Conservation (phyloP, 2,113 vertebrate genomes). For the Brachirus orientalis region DNA sequence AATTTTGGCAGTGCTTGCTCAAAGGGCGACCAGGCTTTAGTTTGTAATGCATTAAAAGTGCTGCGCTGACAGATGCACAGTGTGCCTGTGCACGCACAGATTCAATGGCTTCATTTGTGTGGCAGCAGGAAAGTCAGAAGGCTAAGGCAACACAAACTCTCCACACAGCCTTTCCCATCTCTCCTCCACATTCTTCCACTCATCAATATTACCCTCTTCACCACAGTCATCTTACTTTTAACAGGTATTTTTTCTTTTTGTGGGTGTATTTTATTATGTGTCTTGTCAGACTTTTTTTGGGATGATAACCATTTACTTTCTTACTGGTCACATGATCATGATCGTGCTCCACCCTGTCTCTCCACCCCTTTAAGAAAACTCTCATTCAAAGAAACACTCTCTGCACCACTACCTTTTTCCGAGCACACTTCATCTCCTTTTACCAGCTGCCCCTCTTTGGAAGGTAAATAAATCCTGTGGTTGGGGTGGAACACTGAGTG, state of each 20-base stretch:
- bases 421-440: conserved; percentile 47
- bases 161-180: conserved; percentile 32
- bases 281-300: background rate
- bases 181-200: conserved; percentile 31
- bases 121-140: conserved; percentile 3
- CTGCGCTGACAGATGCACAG: conserved; percentile 38
- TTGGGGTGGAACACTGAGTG: conserved; percentile 65
- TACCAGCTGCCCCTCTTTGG: conserved; percentile 40
- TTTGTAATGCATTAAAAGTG: conserved; percentile 14
- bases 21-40: conserved; percentile 6
- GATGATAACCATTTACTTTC: conserved; percentile 16
- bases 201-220: conserved; percentile 6
- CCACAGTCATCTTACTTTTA: too few species aligned
- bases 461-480: conserved; percentile 77
- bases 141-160: conserved; percentile 60
- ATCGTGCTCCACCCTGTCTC: background rate
- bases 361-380: conserved; percentile 38
- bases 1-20: conserved; percentile 2
- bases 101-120: conserved; percentile 58
- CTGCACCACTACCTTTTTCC: conserved; percentile 32
- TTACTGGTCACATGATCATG: conserved; percentile 10
- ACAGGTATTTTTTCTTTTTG: background rate
- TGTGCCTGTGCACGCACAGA: conserved; percentile 14
- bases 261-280: conserved; percentile 11
- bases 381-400: conserved; percentile 19